These are phyloP conservation scores for Loxodonta africana DNA, from an alignment of 2,113 vertebrate species.

Conservation along the genomic window DNA sequence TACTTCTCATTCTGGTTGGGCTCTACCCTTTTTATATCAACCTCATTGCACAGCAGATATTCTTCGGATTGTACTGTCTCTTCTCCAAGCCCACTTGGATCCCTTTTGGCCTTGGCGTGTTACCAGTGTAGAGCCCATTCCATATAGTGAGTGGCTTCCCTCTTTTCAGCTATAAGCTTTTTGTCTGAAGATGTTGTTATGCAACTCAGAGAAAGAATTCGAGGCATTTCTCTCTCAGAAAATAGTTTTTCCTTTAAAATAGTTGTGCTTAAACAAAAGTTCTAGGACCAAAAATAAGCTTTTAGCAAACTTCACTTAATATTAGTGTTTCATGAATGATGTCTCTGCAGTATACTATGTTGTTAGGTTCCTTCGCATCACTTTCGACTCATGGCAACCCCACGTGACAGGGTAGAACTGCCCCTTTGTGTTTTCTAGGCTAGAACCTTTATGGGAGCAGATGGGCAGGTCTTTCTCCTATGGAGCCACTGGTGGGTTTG, in stretches of 20 bases:
- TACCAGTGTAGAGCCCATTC: neutral
- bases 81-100: neutral
- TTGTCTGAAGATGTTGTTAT: neutral
- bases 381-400: too few relatives aligned
- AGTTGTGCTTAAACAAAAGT: constrained; percentile 1
- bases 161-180: neutral
- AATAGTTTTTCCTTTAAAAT: neutral
- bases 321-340: neutral
- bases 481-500: too few relatives aligned
- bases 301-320: neutral
- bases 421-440: too few relatives aligned
- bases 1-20: neutral
- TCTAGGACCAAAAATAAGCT: neutral
- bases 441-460: too few relatives aligned
- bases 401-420: too few relatives aligned
- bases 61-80: neutral
- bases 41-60: neutral
- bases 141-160: neutral
- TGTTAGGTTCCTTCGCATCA: too few relatives aligned
- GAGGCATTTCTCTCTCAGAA: neutral
- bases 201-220: neutral
- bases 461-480: too few relatives aligned
- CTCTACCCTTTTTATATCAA: neutral
- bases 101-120: neutral
- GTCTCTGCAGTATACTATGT: neutral